Evolutionary conservation across 2,113 vertebrate species (phyloP), one percentile per base, ranked within the genome.

Genomic region (Corythornis vintsioides): DNA sequence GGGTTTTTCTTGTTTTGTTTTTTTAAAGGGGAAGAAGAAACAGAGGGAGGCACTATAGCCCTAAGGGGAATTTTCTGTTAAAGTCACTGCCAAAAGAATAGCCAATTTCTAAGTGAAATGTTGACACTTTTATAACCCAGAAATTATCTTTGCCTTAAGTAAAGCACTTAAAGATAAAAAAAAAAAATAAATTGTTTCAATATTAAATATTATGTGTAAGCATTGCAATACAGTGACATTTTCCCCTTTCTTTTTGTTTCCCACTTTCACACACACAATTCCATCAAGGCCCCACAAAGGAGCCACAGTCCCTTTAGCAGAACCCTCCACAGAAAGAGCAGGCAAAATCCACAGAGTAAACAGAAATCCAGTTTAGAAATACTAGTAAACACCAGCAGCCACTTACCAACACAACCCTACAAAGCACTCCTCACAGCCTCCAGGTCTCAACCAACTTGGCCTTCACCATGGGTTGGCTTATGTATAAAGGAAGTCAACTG

Each of bases 11-110:
- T 29, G 28, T 56, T 72, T 67, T 38, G 38, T 47, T 74, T 28
- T 71, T 77, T 63, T 43, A 47, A 42, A 43, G 69, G 64, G 17
- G 15, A 91, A 85, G 43, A 91, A 90, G 89, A 89, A 77, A 31
- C 90, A 90, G 59, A 61, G 61, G 26, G 38, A 63, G 57, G 60
- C 65, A 89, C 10, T 52, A 91, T 92, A 92, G 91, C 94, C 91
- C 57, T 69, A 80, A 89, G 91, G 91, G 76, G 73, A 91, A 73
- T 83, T 95, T 93, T 94, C 76, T 83, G 65, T 78, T 91, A 45
- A 91, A 96, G 85, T 67, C 95, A 83, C 75, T 96, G 94, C 94
- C 82, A 92, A 85, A 96, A 91, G 72, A 93, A 96, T 92, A 89
- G 79, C 89, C 91, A 94, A 75, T 89, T 92, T 91, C 79, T 91